phyloP scores from a whole-genome alignment of 2,888 invertebrate genomes.

The Harpalus rufipes region DNA sequence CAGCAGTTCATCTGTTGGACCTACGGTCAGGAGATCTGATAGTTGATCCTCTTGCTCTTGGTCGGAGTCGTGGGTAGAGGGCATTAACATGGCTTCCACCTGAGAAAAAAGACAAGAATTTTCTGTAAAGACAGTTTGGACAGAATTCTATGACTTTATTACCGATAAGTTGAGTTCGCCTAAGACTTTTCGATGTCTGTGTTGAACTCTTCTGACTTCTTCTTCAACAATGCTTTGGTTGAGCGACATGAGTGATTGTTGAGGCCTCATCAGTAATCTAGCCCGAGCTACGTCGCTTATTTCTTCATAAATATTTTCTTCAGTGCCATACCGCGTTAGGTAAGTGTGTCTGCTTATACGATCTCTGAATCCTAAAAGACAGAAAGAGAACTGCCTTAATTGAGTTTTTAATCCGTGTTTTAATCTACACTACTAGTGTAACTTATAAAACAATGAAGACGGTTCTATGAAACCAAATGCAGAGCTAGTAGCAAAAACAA shows the following conservation, averaged over 20 bases:
- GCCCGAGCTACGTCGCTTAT: conserved; percentile 82
- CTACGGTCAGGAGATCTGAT: conserved; percentile 84
- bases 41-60: conserved; percentile 81
- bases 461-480: too few species aligned
- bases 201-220: conserved; percentile 90
- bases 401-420: too few species aligned
- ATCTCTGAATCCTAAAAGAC: conserved; percentile 71
- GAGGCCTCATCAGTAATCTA: conserved; percentile 72
- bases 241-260: conserved; percentile 83
- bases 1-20: conserved; percentile 85
- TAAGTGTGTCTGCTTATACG: conserved; percentile 83
- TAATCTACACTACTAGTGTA: too few species aligned
- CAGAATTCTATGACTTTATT: neutral
- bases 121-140: neutral
- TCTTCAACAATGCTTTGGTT: conserved; percentile 88
- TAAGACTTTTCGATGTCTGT: conserved; percentile 88
- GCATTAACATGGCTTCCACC: conserved; percentile 93
- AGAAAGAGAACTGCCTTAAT: too few species aligned
- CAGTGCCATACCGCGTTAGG: conserved; percentile 89
- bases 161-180: conserved; percentile 91
- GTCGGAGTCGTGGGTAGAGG: conserved; percentile 82
- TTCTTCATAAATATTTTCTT: conserved; percentile 91
- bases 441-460: too few species aligned
- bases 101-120: neutral
- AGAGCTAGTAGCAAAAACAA: too few species aligned